Evolutionary conservation across 1,140 invertebrate species (phyloP).

Genomic region (Ganaspis sp.): DNA sequence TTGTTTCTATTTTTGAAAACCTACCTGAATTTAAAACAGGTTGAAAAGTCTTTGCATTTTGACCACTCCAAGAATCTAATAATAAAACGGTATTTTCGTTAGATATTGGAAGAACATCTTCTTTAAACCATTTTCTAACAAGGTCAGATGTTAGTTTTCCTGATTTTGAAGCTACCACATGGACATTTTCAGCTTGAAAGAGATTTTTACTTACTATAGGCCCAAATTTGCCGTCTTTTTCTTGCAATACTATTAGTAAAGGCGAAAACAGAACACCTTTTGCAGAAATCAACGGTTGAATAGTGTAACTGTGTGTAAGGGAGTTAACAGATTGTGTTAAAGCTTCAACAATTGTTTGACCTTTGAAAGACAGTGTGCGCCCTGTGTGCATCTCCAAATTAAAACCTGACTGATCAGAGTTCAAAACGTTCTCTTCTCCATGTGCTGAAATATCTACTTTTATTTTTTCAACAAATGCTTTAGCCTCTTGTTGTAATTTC

Average conservation of each 20-base stretch:
- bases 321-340: slow-evolving; percentile 22
- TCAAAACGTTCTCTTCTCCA: slow-evolving; percentile 33
- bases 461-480: slow-evolving; percentile 31
- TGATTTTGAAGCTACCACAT: slow-evolving; percentile 31
- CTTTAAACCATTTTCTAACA: no score
- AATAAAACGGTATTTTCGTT: not conserved
- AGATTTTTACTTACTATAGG: slow-evolving; percentile 29
- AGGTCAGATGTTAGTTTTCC: slow-evolving; percentile 29
- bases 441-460: slow-evolving; percentile 12
- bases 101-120: no score
- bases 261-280: slow-evolving; percentile 32
- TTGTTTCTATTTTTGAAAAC: not conserved
- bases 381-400: no score
- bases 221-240: slow-evolving; percentile 35
- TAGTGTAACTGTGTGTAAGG: slow-evolving; percentile 9
- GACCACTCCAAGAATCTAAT: not conserved
- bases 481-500: slow-evolving; percentile 28
- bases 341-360: no score
- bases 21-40: not conserved
- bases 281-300: not conserved
- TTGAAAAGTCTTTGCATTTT: not conserved
- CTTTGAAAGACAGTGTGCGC: no score
- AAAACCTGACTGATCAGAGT: no score
- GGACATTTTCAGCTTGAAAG: slow-evolving; percentile 32
- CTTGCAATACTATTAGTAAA: slow-evolving; percentile 39